Conservation (phyloP, 2,888 invertebrate species). For the Uloborus plumipes region DNA sequence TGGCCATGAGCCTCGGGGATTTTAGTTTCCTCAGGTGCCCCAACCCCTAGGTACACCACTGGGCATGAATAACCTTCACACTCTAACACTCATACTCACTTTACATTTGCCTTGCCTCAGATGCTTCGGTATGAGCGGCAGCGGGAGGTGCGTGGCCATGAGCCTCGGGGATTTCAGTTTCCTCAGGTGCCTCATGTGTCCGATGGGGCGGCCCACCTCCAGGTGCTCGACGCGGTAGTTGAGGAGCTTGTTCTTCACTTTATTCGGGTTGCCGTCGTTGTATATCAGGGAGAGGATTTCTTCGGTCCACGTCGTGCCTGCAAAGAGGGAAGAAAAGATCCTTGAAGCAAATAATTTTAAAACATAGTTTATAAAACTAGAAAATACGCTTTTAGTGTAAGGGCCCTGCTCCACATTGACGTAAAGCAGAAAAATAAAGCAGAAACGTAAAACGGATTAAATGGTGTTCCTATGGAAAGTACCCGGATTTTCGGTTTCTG, state of each 20-base stretch:
- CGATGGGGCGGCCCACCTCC: slow-evolving; percentile 67
- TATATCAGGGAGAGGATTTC: slow-evolving; percentile 72
- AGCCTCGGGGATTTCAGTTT: slow-evolving; percentile 68
- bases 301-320: slow-evolving; percentile 73
- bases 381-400: too few relatives aligned
- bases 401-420: too few relatives aligned
- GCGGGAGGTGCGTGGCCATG: slow-evolving; percentile 70
- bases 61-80: too few relatives aligned
- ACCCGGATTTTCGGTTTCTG: too few relatives aligned
- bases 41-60: too few relatives aligned
- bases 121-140: slow-evolving; percentile 65
- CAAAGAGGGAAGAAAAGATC: slow-evolving; percentile 34
- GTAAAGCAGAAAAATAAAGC: too few relatives aligned
- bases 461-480: too few relatives aligned
- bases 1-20: slow-evolving; percentile 70
- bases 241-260: slow-evolving; percentile 69
- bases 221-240: slow-evolving; percentile 68
- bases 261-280: slow-evolving; percentile 70
- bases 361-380: too few relatives aligned
- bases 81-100: slow-evolving; percentile 38
- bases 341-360: neutral
- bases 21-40: too few relatives aligned
- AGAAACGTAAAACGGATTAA: too few relatives aligned
- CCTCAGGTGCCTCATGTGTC: slow-evolving; percentile 65
- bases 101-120: slow-evolving; percentile 66